These are phyloP conservation scores for Amazona vittata DNA, from an alignment of 2,113 vertebrate species.

Conservation along the genomic window DNA sequence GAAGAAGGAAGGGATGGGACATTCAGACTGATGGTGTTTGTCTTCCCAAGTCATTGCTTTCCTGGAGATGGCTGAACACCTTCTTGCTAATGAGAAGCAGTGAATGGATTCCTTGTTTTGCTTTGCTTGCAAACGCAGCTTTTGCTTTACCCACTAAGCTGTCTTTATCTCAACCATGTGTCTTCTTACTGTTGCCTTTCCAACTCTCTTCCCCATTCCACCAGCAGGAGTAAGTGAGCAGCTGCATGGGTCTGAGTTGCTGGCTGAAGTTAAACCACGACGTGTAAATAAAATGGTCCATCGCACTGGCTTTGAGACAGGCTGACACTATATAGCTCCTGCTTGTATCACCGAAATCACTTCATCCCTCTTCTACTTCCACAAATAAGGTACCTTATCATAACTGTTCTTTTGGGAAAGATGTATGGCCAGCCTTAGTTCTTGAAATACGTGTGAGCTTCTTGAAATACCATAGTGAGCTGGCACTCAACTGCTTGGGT, in stretches of 20 bases:
- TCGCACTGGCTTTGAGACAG: background rate
- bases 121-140: background rate
- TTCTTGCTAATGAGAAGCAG: background rate
- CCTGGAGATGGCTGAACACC: background rate
- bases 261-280: rapidly evolving
- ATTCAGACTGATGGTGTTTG: rapidly evolving
- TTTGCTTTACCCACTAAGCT: background rate
- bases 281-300: background rate
- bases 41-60: background rate
- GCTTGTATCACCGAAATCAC: background rate
- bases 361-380: background rate
- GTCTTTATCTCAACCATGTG: background rate
- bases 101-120: background rate
- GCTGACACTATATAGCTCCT: background rate
- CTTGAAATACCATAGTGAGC: rapidly evolving
- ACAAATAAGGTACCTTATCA: background rate
- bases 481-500: background rate
- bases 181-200: background rate
- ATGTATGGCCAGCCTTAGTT: background rate
- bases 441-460: rapidly evolving
- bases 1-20: background rate
- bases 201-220: background rate
- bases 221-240: rapidly evolving
- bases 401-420: background rate
- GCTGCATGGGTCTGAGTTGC: background rate